Evolutionary conservation across 2,888 invertebrate species (phyloP), one percentile per base, ranked within the genome.

Genomic region (Torymus aiolomorphi): DNA sequence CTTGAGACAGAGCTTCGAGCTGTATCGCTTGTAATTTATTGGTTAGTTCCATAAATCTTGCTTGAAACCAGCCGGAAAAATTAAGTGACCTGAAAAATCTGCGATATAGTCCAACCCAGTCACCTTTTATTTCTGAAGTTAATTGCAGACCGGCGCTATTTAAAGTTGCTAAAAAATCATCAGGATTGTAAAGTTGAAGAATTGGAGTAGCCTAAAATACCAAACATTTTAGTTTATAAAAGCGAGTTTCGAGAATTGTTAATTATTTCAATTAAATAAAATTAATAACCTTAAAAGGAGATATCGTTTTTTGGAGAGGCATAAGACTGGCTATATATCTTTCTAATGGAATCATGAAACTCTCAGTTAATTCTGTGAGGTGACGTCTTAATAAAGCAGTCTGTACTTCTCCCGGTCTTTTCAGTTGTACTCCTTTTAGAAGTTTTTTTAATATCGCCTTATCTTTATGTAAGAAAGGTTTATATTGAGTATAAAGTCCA

Each of bases 341-440:
- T 91, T 99, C 99, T 85, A 98, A 92, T 0, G 99, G 99, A 88
- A 99, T 98, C 96, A 99, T 98, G 89, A 99, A 99, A 89, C 98
- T 98, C 89, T 99, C 98, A 0, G 99, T 99, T 66, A 99, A 91
- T 91, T 99, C 99, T 80, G 98, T 92, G 80, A 99, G 92, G 91
- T 99, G 97, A 72, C 98, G 93, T 84, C 97, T 93, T 18, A 99
- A 92, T 88, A 99, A 93, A 16, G 97, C 97, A 74, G 97, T 97
- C 91, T 99, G 99, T 2, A 97, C 98, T 92, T 98, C 97, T 65
- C 95, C 94, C 1, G 98, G 98, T 66, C 98, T 92, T 86, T 96
- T 97, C 0, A 95, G 96, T 90, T 96, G 95, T 71, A 97, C 94
- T 24, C 98, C 98, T 90, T 96, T 95, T 82, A 97, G 91, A 57